Percentiles rank a stretch among this genome's conserved stretches.
These are phyloP conservation scores for Fregetta grallaria DNA, from an alignment of 2,113 vertebrate genomes.

Conservation along the genomic window DNA sequence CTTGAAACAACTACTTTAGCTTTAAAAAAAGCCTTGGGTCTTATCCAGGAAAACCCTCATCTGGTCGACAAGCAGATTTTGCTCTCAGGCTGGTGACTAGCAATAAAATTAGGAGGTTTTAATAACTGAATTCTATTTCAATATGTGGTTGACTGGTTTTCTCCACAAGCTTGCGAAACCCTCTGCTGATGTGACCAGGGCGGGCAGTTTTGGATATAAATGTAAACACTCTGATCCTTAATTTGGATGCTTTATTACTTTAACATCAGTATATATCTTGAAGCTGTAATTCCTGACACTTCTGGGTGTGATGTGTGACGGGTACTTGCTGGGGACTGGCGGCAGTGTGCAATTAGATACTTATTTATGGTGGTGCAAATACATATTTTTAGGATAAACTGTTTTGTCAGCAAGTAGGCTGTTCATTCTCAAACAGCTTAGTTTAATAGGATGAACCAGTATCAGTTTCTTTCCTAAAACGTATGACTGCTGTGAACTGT, in stretches of 20 bases:
- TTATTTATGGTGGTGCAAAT: not conserved
- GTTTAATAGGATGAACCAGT: not conserved
- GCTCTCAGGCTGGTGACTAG: not conserved
- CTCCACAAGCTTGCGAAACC: not conserved
- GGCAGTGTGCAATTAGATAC: not conserved
- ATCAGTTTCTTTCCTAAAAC: not conserved
- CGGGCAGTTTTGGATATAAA: not conserved
- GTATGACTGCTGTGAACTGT: not conserved
- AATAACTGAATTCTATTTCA: not conserved
- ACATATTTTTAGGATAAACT: not conserved
- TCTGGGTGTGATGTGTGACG: not conserved
- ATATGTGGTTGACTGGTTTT: no score
- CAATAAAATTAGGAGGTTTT: not conserved
- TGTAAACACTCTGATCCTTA: fast-evolving
- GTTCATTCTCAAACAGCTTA: not conserved
- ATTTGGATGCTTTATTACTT: not conserved
- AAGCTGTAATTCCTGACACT: not conserved
- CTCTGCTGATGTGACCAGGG: not conserved
- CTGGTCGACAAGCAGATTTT: not conserved
- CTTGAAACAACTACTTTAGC: not conserved
- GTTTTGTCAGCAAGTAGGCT: not conserved
- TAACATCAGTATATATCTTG: no score
- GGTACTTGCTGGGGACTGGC: not conserved
- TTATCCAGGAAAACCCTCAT: not conserved
- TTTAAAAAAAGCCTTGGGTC: not conserved